These are phyloP conservation scores for Drosophila lutescens DNA, from an alignment of 2,888 invertebrate species.

Conservation along the genomic window DNA sequence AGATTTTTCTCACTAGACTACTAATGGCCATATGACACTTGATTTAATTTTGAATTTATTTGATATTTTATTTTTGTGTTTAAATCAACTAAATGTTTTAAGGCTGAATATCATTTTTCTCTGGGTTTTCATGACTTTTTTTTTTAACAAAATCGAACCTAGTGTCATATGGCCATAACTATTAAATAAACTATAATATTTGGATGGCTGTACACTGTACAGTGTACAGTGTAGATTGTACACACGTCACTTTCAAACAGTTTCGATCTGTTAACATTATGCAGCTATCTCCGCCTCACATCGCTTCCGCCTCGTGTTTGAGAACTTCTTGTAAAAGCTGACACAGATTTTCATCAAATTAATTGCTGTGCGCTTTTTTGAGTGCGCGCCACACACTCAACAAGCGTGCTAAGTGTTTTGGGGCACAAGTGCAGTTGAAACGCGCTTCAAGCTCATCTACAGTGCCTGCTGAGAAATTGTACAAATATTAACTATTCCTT, in stretches of 20 bases:
- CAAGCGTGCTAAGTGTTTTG: constrained; percentile 70
- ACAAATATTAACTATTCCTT: not conserved
- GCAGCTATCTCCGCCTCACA: constrained; percentile 16
- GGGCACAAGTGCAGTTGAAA: constrained; percentile 61
- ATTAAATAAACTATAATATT: constrained; percentile 10
- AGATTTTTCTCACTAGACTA: constrained; percentile 13
- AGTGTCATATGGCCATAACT: not conserved
- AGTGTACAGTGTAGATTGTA: no score
- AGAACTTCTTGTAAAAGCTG: constrained; percentile 54
- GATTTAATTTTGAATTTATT: no score
- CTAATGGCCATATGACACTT: no score
- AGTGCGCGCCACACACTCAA: constrained; percentile 53
- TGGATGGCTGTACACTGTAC: not conserved
- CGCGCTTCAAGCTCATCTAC: constrained; percentile 23
- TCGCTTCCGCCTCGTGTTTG: constrained; percentile 37
- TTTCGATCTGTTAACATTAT: constrained; percentile 29
- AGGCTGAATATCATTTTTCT: no score
- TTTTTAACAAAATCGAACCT: no score
- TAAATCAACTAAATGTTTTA: no score
- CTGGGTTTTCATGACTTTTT: no score
- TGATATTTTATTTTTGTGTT: no score
- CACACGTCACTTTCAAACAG: constrained; percentile 3
- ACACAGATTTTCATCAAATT: constrained; percentile 76
- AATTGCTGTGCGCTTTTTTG: constrained; percentile 64
- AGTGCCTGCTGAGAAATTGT: constrained; percentile 16